Conservation (phyloP, 1,140 invertebrate genomes). For the Brachionus paranguensis region DNA sequence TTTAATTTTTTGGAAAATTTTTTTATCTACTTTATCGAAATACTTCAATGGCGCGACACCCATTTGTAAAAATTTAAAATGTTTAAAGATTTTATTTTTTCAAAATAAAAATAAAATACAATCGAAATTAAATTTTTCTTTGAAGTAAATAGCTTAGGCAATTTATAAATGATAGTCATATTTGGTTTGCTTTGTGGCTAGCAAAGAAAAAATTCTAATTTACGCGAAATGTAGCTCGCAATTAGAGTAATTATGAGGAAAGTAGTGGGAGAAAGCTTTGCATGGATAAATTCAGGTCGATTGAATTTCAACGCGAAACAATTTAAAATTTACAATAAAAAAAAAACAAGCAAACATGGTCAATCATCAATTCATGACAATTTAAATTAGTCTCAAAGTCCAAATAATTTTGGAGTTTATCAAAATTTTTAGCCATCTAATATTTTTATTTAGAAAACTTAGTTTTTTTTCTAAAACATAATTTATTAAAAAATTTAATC, state of each 20-base stretch:
- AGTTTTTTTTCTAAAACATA: background rate
- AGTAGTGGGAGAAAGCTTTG: conserved; percentile 23
- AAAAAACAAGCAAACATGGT: background rate
- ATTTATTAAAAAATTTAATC: background rate
- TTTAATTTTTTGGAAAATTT: background rate
- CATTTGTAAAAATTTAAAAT: background rate
- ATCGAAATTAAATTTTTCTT: background rate
- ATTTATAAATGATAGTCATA: background rate
- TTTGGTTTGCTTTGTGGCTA: background rate
- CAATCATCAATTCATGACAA: conserved; percentile 10
- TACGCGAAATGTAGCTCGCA: background rate
- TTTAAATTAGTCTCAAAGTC: background rate
- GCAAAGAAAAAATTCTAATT: background rate
- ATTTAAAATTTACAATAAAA: background rate
- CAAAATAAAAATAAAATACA: background rate
- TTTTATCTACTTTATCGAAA: conserved; percentile 9
- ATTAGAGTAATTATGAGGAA: background rate
- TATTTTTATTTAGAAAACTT: background rate
- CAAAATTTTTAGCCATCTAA: background rate
- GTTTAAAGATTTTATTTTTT: background rate
- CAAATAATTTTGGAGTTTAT: background rate
- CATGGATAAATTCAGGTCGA: conserved; percentile 32
- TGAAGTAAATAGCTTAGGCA: background rate
- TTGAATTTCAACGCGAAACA: background rate
- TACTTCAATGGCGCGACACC: conserved; percentile 28